phyloP scores from a whole-genome alignment of 1,140 invertebrate species.

The Onthophagus taurus region DNA sequence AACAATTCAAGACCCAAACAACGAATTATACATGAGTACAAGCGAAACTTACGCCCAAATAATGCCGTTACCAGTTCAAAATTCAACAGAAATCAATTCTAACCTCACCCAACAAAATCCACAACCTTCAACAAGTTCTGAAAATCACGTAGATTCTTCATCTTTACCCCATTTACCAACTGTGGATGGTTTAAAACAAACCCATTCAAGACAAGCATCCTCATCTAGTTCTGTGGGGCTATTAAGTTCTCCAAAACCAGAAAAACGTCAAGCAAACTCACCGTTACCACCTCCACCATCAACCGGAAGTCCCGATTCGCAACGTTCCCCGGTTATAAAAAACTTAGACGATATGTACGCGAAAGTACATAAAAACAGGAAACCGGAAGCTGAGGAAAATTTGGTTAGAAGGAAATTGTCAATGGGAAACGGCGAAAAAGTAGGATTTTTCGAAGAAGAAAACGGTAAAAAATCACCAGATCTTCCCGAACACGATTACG shows the following conservation, averaged over 20 bases:
- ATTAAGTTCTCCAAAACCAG: conserved; percentile 70
- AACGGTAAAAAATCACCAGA: not conserved
- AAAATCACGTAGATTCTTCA: conserved; percentile 16
- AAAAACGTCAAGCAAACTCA: conserved; percentile 79
- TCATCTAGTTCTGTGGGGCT: conserved; percentile 67
- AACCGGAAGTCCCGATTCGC: conserved; percentile 7
- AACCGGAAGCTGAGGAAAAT: no score
- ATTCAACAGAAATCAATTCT: no score
- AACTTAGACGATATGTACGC: conserved; percentile 75
- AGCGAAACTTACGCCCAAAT: conserved; percentile 85
- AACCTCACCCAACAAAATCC: not conserved
- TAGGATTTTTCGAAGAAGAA: conserved; percentile 4
- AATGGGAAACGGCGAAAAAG: conserved; percentile 7
- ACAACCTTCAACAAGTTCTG: conserved; percentile 7
- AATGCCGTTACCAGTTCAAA: conserved; percentile 49
- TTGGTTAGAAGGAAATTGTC: not conserved
- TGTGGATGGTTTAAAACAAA: conserved; percentile 50
- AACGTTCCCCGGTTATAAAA: conserved; percentile 9
- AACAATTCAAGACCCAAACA: conserved; percentile 72
- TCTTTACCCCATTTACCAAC: conserved; percentile 43
- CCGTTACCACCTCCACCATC: conserved; percentile 58
- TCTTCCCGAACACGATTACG: conserved; percentile 30
- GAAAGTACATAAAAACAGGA: conserved; percentile 66
- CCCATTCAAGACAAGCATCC: conserved; percentile 64
- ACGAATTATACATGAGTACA: conserved; percentile 62